Conservation (phyloP, 1,140 invertebrate species). For the Drosophila biarmipes region DNA sequence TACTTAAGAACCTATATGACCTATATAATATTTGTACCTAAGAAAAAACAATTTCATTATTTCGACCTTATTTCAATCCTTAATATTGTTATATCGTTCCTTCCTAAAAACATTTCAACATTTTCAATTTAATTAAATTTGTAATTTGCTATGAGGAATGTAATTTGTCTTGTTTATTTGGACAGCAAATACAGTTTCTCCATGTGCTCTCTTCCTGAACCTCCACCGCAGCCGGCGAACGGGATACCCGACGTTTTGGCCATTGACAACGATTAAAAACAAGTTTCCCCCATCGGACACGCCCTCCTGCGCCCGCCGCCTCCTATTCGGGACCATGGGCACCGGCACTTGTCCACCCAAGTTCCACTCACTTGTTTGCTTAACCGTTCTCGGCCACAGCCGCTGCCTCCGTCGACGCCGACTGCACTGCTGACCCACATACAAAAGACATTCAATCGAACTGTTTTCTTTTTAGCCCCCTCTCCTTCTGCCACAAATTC, state of each 20-base stretch:
- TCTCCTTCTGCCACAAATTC: background rate
- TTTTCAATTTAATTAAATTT: no score
- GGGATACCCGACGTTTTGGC: slow-evolving; percentile 80
- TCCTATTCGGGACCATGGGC: slow-evolving; percentile 56
- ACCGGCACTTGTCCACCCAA: slow-evolving; percentile 60
- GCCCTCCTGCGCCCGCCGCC: background rate
- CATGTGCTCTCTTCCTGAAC: slow-evolving; percentile 33
- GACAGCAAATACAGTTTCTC: background rate
- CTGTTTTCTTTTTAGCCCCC: slow-evolving; percentile 38
- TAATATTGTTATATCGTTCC: no score
- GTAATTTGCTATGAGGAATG: no score
- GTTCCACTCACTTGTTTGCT: slow-evolving; percentile 48
- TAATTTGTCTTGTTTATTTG: background rate
- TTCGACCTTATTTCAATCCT: no score
- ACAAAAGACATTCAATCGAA: slow-evolving; percentile 75
- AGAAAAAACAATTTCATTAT: no score
- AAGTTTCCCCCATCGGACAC: slow-evolving; percentile 46
- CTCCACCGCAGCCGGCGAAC: slow-evolving; percentile 55
- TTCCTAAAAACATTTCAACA: no score
- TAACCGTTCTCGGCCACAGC: slow-evolving; percentile 12
- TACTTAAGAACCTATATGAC: no score
- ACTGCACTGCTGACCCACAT: slow-evolving; percentile 78
- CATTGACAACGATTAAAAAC: slow-evolving; percentile 83
- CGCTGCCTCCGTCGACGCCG: slow-evolving; percentile 16
- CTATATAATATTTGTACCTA: no score